Conservation (phyloP, 2,888 invertebrate genomes). For the Watsonalla cultraria region DNA sequence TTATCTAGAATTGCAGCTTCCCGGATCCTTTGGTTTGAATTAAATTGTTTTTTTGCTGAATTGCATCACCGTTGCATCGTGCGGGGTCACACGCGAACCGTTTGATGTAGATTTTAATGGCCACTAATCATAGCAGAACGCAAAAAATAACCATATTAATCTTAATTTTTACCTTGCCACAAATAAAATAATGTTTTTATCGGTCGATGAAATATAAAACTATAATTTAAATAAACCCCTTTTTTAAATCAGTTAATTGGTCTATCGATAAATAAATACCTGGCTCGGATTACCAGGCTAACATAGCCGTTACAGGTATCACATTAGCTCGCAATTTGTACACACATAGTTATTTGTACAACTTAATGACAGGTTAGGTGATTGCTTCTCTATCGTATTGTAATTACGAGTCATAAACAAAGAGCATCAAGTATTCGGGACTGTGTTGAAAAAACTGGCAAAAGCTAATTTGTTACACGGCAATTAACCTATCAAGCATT, state of each 20-base stretch:
- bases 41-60: constrained; percentile 6
- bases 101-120: constrained; percentile 63
- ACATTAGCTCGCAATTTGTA: constrained; percentile 54
- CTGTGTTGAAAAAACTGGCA: constrained; percentile 60
- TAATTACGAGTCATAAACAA: constrained; percentile 76
- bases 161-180: constrained; percentile 57
- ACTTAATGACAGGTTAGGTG: constrained; percentile 71
- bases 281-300: constrained; percentile 35
- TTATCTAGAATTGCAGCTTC: no score
- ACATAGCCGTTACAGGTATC: constrained; percentile 43
- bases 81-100: constrained; percentile 54
- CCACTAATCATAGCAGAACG: constrained; percentile 55
- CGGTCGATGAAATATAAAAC: constrained; percentile 49
- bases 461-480: constrained; percentile 67
- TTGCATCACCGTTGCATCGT: constrained; percentile 42
- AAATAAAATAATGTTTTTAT: constrained; percentile 42
- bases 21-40: no score
- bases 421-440: constrained; percentile 48
- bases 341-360: constrained; percentile 73
- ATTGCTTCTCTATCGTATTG: constrained; percentile 64
- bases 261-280: constrained; percentile 60
- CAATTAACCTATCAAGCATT: constrained; percentile 74
- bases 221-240: constrained; percentile 33
- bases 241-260: constrained; percentile 49
- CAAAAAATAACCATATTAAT: constrained; percentile 65